These are phyloP conservation scores for Champsocephalus esox DNA, from an alignment of 2,797 vertebrate genomes.

Conservation along the genomic window DNA sequence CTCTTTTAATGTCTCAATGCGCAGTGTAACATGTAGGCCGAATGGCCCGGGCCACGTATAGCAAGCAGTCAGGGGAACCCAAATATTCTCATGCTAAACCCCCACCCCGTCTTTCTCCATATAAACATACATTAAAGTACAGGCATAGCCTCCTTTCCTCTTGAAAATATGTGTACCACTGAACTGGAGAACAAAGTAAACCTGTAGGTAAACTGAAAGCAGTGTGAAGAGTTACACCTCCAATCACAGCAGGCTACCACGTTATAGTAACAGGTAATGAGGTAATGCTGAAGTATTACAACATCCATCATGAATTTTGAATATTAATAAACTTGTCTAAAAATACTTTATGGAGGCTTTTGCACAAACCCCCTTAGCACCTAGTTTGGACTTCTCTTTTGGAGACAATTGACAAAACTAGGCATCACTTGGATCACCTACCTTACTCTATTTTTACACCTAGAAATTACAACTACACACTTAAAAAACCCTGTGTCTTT, in stretches of 20 bases:
- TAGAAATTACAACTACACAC: neutral
- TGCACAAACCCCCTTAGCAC: neutral
- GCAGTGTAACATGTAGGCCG: slow-evolving; percentile 54
- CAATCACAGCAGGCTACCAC: neutral
- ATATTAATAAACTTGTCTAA: neutral
- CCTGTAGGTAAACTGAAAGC: neutral
- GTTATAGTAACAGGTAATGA: slow-evolving; percentile 1
- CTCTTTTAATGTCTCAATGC: neutral
- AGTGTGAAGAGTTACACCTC: neutral
- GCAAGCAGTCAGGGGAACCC: slow-evolving; percentile 58
- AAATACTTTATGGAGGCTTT: neutral
- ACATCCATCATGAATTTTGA: too few species aligned
- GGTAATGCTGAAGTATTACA: neutral
- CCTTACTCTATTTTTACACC: neutral
- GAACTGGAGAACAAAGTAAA: neutral
- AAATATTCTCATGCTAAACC: slow-evolving; percentile 51
- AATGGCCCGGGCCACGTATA: slow-evolving; percentile 67
- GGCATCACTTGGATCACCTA: neutral
- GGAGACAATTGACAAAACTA: slow-evolving; percentile 2
- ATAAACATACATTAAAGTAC: slow-evolving; percentile 48
- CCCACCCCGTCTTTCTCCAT: slow-evolving; percentile 27
- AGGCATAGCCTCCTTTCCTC: slow-evolving; percentile 2
- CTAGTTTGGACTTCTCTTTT: slow-evolving; percentile 14
- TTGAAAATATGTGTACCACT: neutral
- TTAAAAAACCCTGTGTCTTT: neutral